These are phyloP conservation scores for Atethmia centrago DNA, from an alignment of 2,888 invertebrate genomes.

Conservation along the genomic window DNA sequence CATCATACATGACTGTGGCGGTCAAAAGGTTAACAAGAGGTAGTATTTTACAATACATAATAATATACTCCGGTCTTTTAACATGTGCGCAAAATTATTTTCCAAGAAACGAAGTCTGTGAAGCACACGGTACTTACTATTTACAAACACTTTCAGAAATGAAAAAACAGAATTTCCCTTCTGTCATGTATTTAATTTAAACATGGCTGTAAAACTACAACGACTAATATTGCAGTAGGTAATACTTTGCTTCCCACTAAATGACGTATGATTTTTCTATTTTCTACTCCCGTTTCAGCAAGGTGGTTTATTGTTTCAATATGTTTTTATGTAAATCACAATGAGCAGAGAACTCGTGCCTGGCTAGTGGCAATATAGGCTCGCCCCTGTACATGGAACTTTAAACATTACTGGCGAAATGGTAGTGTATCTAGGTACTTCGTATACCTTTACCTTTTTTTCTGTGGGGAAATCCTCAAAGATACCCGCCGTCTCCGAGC, in stretches of 20 bases:
- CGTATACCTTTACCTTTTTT: too few relatives aligned
- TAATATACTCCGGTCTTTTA: background rate
- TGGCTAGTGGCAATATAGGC: background rate
- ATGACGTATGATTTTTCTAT: background rate
- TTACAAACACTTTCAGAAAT: background rate
- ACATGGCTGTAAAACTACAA: background rate
- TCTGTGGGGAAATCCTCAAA: too few relatives aligned
- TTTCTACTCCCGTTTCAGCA: background rate
- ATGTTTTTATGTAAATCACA: background rate
- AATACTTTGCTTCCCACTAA: background rate
- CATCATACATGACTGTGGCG: too few relatives aligned
- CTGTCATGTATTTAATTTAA: background rate
- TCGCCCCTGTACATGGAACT: background rate
- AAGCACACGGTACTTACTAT: background rate
- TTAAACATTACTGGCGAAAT: too few relatives aligned
- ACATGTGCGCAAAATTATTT: constrained; percentile 5
- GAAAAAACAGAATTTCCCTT: background rate
- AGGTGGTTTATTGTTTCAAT: background rate
- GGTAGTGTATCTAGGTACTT: too few relatives aligned
- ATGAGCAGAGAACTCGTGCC: background rate
- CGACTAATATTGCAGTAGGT: background rate
- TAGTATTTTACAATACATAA: background rate
- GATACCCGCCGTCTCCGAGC: too few relatives aligned
- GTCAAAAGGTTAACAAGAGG: too few relatives aligned
- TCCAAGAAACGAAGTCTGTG: background rate